Base-by-base conservation (phyloP, 2,113 vertebrate species). In the Zosterops lateralis region DNA sequence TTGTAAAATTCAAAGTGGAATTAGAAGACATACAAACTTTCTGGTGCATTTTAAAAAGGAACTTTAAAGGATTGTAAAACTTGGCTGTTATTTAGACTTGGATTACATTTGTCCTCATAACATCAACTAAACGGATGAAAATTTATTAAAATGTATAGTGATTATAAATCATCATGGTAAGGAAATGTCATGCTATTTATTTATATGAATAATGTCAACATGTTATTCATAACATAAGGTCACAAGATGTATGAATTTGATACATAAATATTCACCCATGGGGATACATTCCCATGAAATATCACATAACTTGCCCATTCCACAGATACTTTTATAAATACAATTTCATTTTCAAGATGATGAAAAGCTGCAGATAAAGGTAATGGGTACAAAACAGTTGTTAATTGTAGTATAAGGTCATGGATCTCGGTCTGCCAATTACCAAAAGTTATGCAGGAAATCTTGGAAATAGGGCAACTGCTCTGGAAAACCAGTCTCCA, bases 171-270 rank as follows among this genome's bases (percentile, higher is more conserved):
- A 80, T 73, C n/a, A 64, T 5, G 15, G 67, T 62, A 90, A 94
- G 89, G 75, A 79, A 90, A 91, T 75, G 14, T 19, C 57, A 74
- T 48, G 34, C 29, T 89, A 20, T 66, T 86, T 93, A 82, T 91
- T 73, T 83, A 80, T 67, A 92, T 36, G 75, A 95, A 79, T 67
- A 85, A 44, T 20, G 58, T 84, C 62, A 94, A 64, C 29, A 71
- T 25, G 66, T 48, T 91, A 94, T 64, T 88, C 56, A 16, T 80
- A 93, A 75, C 61, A 44, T 80, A 90, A 83, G 60, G 70, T 87
- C 74, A 76, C 45, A 89, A 89, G 84, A 89, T 62, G 21, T 77
- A 89, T 83, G 61, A 90, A 90, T 95, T 83, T 74, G 84, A 89
- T 90, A 75, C 53, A 78, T 53, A 92, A 92, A 64, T 81, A 84